Conservation (phyloP, 2,888 invertebrate genomes). For the Drosophila gaucha region DNA sequence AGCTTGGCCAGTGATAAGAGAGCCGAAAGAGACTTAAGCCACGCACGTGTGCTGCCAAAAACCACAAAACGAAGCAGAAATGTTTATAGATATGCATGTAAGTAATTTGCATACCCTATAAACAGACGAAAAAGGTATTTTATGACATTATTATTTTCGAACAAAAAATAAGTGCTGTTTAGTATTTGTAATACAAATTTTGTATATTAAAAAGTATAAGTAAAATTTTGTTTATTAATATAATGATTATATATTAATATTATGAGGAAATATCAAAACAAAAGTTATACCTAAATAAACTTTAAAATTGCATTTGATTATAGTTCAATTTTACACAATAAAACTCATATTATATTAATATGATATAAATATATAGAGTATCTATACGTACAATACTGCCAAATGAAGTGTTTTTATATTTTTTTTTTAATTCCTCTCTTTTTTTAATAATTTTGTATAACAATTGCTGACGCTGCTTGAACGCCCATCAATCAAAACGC, state of each 20-base stretch:
- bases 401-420: background rate
- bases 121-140: background rate
- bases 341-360: background rate
- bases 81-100: background rate
- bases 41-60: conserved; percentile 59
- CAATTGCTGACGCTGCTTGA: conserved; percentile 64
- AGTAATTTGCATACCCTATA: conserved; percentile 26
- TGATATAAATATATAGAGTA: conserved; percentile 13
- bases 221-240: too few species aligned
- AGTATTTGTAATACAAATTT: too few species aligned
- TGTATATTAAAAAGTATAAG: background rate
- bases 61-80: conserved; percentile 17
- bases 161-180: too few species aligned
- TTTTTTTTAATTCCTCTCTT: conserved; percentile 1
- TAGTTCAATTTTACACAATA: background rate
- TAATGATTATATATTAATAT: too few species aligned
- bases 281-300: too few species aligned
- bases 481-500: conserved; percentile 67
- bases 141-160: background rate
- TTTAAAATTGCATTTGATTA: background rate
- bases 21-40: conserved; percentile 33
- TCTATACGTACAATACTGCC: background rate
- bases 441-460: conserved; percentile 42
- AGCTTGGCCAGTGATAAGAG: conserved; percentile 58
- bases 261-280: too few species aligned